phyloP scores from a whole-genome alignment of 2,797 vertebrate genomes.

The Acrossocheilus wenchowensis region DNA sequence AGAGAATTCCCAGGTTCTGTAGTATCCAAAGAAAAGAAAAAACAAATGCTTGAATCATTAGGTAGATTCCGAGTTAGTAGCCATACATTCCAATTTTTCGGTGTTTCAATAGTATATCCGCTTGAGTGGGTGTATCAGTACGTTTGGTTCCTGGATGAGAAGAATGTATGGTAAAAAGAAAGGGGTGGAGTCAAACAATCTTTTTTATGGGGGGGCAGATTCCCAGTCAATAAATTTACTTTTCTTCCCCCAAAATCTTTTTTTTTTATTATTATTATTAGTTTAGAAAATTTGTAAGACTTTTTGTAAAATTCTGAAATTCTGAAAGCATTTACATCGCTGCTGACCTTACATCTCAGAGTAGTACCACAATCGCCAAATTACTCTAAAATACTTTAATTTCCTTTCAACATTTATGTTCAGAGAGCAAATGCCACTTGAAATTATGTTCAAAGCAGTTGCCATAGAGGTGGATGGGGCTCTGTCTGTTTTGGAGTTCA shows the following conservation, averaged over 20 bases:
- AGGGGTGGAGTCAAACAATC: background rate
- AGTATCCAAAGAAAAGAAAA: background rate
- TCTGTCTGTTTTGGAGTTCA: background rate
- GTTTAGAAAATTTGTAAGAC: background rate
- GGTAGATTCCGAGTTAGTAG: background rate
- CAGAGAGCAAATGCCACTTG: background rate
- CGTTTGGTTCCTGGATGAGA: background rate
- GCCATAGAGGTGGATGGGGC: background rate
- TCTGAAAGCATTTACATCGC: background rate
- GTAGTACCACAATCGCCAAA: no score
- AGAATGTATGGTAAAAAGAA: conserved; percentile 1
- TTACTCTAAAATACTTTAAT: background rate
- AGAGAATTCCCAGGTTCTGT: background rate
- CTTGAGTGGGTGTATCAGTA: background rate
- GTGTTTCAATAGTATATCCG: background rate
- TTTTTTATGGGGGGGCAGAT: background rate
- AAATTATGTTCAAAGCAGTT: background rate
- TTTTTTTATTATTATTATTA: background rate
- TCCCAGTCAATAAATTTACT: background rate
- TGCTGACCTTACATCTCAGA: background rate
- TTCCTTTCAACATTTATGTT: background rate
- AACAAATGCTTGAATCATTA: background rate
- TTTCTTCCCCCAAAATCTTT: background rate
- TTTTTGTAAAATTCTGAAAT: background rate
- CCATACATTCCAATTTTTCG: background rate